Conservation (phyloP, 2,888 invertebrate genomes). For the Macroteleia sp. region DNA sequence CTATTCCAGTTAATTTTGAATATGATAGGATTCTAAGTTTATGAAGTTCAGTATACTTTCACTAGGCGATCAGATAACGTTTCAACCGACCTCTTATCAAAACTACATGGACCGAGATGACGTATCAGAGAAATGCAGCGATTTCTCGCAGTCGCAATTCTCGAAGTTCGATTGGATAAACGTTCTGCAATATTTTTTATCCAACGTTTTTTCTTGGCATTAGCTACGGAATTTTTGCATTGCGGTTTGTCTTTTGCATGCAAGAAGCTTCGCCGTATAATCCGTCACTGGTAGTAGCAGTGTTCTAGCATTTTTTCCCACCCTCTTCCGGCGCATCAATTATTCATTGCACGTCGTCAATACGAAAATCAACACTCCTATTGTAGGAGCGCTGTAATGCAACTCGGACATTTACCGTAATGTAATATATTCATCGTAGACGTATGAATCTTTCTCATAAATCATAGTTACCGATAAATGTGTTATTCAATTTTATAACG, state of each 20-base stretch:
- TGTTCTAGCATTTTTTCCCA: slow-evolving; percentile 50
- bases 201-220: slow-evolving; percentile 38
- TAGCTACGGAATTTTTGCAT: slow-evolving; percentile 21
- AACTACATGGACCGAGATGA: too few species aligned
- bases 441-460: slow-evolving; percentile 44
- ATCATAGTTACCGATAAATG: slow-evolving; percentile 47
- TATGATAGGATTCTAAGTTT: too few species aligned
- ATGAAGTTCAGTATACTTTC: too few species aligned
- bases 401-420: slow-evolving; percentile 52
- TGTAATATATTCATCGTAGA: slow-evolving; percentile 44
- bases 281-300: slow-evolving; percentile 36
- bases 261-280: slow-evolving; percentile 17
- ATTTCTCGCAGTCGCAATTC: slow-evolving; percentile 12
- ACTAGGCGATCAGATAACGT: too few species aligned
- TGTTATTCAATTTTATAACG: slow-evolving; percentile 29
- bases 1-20: too few species aligned
- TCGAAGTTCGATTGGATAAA: neutral
- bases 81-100: too few species aligned
- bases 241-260: slow-evolving; percentile 37
- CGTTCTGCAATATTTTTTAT: neutral
- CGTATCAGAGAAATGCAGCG: neutral
- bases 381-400: slow-evolving; percentile 46
- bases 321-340: slow-evolving; percentile 62
- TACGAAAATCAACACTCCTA: slow-evolving; percentile 59
- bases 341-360: slow-evolving; percentile 59